Conservation (phyloP, 2,797 vertebrate species). For the Pempheris klunzingeri region DNA sequence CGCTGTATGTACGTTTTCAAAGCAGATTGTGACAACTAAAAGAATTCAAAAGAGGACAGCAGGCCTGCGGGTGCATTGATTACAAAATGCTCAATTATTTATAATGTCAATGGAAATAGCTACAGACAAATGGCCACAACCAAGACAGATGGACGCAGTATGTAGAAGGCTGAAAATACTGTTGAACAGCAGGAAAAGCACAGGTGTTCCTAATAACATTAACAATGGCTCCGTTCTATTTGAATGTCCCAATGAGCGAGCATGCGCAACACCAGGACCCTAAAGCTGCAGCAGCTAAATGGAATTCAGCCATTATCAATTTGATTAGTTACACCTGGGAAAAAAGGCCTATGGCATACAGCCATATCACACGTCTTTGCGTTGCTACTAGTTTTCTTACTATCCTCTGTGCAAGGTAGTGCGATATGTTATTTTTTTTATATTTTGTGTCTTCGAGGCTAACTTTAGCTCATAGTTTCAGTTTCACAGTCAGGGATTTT, state of each 20-base stretch:
- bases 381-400: not conserved
- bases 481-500: not conserved
- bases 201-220: not conserved
- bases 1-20: not conserved
- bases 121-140: not conserved
- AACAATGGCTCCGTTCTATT: not conserved
- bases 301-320: not conserved
- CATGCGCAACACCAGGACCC: not conserved
- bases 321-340: not conserved
- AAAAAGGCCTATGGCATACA: not conserved
- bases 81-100: conserved; percentile 14
- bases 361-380: not conserved
- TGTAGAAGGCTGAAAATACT: not conserved
- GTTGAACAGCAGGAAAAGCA: not conserved
- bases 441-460: not conserved
- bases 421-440: not conserved
- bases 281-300: not conserved
- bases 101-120: not conserved
- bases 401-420: not conserved
- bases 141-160: not conserved
- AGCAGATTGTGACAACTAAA: not conserved
- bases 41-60: not conserved
- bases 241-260: too few relatives aligned
- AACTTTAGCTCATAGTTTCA: not conserved
- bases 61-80: conserved; percentile 6